These are phyloP conservation scores for Himalopsyche japonica DNA, from an alignment of 2,888 invertebrate genomes.

Conservation along the genomic window DNA sequence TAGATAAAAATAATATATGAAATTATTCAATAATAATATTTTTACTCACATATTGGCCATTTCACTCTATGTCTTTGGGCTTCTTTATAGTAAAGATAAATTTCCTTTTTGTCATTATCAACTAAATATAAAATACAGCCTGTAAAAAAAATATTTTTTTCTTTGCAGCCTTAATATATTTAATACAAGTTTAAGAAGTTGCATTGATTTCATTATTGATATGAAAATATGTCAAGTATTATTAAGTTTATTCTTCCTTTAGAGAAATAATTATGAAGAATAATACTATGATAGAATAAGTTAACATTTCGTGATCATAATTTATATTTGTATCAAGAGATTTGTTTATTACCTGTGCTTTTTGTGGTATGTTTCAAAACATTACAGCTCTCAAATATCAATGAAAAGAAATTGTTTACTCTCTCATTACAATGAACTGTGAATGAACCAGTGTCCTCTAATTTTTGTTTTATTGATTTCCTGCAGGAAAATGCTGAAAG, in stretches of 20 bases:
- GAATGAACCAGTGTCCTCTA: constrained; percentile 38
- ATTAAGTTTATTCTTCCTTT: no score
- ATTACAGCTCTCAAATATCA: constrained; percentile 62
- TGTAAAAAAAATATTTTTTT: constrained; percentile 43
- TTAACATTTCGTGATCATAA: no score
- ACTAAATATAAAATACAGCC: constrained; percentile 63
- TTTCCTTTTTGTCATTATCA: constrained; percentile 58
- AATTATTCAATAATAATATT: background rate
- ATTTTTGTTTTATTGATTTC: background rate
- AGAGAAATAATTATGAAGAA: no score
- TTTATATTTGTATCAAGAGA: no score
- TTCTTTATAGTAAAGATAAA: constrained; percentile 55
- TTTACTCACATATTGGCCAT: constrained; percentile 57
- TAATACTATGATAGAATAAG: no score
- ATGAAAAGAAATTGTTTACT: constrained; percentile 58
- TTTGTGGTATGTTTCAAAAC: constrained; percentile 61
- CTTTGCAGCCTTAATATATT: background rate
- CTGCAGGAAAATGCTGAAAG: constrained; percentile 8
- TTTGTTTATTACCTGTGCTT: constrained; percentile 60
- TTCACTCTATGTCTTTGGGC: constrained; percentile 60
- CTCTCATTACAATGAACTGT: constrained; percentile 57
- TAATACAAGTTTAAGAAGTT: background rate
- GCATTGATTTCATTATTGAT: no score
- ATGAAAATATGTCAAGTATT: no score
- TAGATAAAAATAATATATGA: no score